Conservation (phyloP, 2,113 vertebrate species). For the Rhinolophus sinicus region DNA sequence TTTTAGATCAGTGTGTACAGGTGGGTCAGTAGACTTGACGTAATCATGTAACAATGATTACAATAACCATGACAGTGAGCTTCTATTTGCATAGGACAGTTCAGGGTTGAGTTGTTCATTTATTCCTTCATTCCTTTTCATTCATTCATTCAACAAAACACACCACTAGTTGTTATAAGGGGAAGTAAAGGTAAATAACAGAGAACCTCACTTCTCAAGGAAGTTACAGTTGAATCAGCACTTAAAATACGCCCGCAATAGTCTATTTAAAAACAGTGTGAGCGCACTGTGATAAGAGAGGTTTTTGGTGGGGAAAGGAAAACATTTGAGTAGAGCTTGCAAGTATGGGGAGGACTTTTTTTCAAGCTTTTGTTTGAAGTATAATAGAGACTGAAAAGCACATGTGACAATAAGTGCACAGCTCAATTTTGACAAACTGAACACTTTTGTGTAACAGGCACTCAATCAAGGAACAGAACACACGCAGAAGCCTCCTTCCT, state of each 20-base stretch:
- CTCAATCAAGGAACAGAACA: not conserved
- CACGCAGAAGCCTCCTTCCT: not conserved
- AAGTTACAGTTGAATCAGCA: slow-evolving; percentile 2
- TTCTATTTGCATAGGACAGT: not conserved
- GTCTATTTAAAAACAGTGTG: not conserved
- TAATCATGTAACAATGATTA: not conserved
- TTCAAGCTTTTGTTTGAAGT: not conserved
- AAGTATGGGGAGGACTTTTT: not conserved
- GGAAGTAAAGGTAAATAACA: not conserved
- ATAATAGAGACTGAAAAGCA: not conserved
- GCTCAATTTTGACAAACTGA: not conserved
- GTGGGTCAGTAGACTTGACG: not conserved
- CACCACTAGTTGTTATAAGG: not conserved
- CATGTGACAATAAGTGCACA: not conserved
- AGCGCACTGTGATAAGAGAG: not conserved
- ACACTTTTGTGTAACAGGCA: not conserved
- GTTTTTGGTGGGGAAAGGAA: not conserved
- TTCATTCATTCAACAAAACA: not conserved
- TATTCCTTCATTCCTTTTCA: not conserved
- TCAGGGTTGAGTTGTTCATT: not conserved
- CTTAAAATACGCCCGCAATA: not conserved
- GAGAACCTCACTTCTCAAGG: not conserved
- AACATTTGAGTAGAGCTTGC: not conserved
- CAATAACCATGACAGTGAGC: not conserved
- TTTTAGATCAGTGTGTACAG: not conserved